Evolutionary conservation across 2,888 invertebrate species (phyloP).

Genomic region (Myopa testacea): DNA sequence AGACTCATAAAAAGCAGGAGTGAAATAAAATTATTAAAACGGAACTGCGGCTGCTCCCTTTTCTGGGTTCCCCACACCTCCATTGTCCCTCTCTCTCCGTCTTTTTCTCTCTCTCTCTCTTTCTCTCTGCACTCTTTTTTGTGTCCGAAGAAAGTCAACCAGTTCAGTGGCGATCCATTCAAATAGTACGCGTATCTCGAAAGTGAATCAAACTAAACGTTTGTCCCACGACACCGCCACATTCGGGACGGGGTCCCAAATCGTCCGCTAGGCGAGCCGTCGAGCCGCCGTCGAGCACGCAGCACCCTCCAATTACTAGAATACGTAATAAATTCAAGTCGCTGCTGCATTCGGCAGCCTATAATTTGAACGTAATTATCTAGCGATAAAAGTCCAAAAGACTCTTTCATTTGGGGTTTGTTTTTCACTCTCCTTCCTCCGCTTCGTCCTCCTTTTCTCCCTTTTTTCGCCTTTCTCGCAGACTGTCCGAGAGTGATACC

Average conservation of each 20-base stretch:
- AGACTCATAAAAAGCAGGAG: not conserved
- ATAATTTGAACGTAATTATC: slow-evolving; percentile 62
- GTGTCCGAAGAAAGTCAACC: slow-evolving; percentile 4
- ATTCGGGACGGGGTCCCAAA: not conserved
- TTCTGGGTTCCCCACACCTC: not conserved
- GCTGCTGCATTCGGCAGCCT: slow-evolving; percentile 52
- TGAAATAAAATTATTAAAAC: slow-evolving; percentile 26
- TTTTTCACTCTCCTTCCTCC: too few species aligned
- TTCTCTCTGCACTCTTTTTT: not conserved
- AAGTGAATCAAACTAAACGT: slow-evolving; percentile 29
- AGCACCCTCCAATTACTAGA: slow-evolving; percentile 48
- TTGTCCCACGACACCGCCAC: slow-evolving; percentile 21
- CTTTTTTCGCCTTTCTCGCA: too few species aligned
- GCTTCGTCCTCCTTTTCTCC: too few species aligned
- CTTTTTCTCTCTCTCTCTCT: not conserved
- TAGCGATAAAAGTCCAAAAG: slow-evolving; percentile 62
- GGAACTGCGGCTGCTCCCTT: slow-evolving; percentile 21
- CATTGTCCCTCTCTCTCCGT: not conserved
- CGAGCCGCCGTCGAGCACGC: slow-evolving; percentile 22
- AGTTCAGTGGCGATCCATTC: not conserved
- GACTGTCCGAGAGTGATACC: slow-evolving; percentile 1
- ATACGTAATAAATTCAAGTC: slow-evolving; percentile 51
- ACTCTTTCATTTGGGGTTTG: slow-evolving; percentile 43
- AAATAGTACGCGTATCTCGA: not conserved
- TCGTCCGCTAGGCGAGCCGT: slow-evolving; percentile 2